Evolutionary conservation across 1,140 invertebrate genomes (phyloP).

Genomic region (Neodiprion pinetum): DNA sequence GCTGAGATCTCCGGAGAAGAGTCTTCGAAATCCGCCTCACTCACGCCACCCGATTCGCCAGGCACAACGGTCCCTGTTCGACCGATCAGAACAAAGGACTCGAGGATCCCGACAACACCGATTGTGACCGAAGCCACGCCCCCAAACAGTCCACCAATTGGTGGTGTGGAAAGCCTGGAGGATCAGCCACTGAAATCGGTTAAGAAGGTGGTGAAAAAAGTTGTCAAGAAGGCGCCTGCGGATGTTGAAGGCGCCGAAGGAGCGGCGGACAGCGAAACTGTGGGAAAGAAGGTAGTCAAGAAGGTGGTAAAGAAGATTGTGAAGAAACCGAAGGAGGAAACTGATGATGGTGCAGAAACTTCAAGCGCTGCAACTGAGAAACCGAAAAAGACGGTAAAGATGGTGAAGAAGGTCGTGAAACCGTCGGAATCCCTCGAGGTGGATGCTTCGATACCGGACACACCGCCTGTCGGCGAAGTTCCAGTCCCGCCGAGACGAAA

Average conservation of each 20-base stretch:
- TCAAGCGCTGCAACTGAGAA: conserved; percentile 31
- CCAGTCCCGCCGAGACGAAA: conserved; percentile 61
- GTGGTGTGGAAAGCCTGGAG: conserved; percentile 13
- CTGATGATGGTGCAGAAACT: conserved; percentile 21
- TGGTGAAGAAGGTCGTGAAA: conserved; percentile 45
- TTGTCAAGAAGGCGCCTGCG: conserved; percentile 44
- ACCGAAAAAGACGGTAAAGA: conserved; percentile 41
- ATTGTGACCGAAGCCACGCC: conserved; percentile 48
- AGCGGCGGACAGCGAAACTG: conserved; percentile 30
- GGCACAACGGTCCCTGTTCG: conserved; percentile 26
- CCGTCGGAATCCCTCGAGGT: conserved; percentile 39
- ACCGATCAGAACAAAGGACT: conserved; percentile 34
- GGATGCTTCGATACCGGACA: conserved; percentile 45
- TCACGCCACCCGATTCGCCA: neutral
- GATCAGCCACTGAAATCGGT: conserved; percentile 10
- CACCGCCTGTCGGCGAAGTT: conserved; percentile 40
- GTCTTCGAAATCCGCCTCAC: conserved; percentile 42
- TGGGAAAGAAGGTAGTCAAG: conserved; percentile 32
- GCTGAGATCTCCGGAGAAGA: conserved; percentile 44
- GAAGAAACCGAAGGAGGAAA: conserved; percentile 26
- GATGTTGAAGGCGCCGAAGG: conserved; percentile 37
- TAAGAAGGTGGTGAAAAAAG: conserved; percentile 45
- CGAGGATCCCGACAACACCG: conserved; percentile 44
- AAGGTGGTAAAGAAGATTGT: conserved; percentile 40
- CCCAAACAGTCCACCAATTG: conserved; percentile 45